These are phyloP conservation scores for Siniperca chuatsi DNA, from an alignment of 2,113 vertebrate genomes.

Conservation along the genomic window DNA sequence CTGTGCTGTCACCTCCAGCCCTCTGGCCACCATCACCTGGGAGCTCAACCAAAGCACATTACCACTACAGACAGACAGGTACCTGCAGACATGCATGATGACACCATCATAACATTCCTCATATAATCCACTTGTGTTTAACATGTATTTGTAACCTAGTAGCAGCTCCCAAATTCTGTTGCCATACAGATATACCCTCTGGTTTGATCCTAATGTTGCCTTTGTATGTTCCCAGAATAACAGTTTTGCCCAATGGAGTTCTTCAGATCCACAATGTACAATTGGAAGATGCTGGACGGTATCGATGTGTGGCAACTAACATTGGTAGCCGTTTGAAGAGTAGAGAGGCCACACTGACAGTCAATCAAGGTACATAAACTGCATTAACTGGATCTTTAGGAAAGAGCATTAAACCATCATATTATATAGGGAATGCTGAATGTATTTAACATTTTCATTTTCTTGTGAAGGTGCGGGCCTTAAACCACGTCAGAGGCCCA, in stretches of 20 bases:
- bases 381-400: not conserved
- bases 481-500: slow-evolving; percentile 86
- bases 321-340: slow-evolving; percentile 87
- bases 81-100: not conserved
- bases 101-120: not conserved
- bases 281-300: slow-evolving; percentile 88
- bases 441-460: not conserved
- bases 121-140: not conserved
- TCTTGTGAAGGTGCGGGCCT: slow-evolving; percentile 79
- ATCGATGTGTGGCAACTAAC: slow-evolving; percentile 91
- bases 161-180: not conserved
- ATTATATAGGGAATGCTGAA: not conserved
- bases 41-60: slow-evolving; percentile 92
- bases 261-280: slow-evolving; percentile 93
- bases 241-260: slow-evolving; percentile 90
- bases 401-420: not conserved
- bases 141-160: not conserved
- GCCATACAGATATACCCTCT: not conserved
- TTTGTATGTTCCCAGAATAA: slow-evolving; percentile 85
- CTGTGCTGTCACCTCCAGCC: slow-evolving; percentile 90
- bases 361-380: slow-evolving; percentile 87
- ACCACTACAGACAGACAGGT: slow-evolving; percentile 90
- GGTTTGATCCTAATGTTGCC: not conserved
- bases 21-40: slow-evolving; percentile 92
- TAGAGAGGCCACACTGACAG: slow-evolving; percentile 87